A percentile compares a stretch with the other conserved stretches of the same genome.
phyloP scores from a whole-genome alignment of 2,113 vertebrate genomes.

The Microcebus jonahi region DNA sequence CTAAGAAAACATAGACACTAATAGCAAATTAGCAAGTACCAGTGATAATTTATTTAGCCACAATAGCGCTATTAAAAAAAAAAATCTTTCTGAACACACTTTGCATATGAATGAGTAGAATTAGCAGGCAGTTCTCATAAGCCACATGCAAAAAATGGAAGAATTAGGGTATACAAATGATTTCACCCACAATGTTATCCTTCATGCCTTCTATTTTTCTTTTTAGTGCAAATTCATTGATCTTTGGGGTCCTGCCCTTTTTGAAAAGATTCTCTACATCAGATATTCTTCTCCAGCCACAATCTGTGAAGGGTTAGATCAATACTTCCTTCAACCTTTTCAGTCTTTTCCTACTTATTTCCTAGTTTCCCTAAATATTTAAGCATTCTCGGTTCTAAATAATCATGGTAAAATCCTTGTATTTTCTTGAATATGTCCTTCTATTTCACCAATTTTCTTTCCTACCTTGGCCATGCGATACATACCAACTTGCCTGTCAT shows the following conservation, averaged over 20 bases:
- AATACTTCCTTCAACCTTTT: neutral
- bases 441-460: neutral
- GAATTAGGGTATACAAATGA: neutral
- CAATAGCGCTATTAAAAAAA: neutral
- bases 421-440: neutral
- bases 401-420: neutral
- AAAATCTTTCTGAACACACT: neutral
- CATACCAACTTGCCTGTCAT: neutral
- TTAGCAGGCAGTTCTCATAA: neutral
- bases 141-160: neutral
- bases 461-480: neutral
- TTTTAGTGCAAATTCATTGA: neutral
- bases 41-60: neutral
- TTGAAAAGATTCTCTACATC: neutral
- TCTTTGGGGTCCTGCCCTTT: neutral
- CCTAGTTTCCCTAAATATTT: neutral
- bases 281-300: neutral
- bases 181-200: neutral
- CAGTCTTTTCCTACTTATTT: neutral
- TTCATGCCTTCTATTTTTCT: neutral
- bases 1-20: neutral
- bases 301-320: neutral
- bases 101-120: neutral
- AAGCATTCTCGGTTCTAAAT: neutral
- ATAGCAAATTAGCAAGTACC: neutral